Base-by-base conservation (phyloP, 2,797 vertebrate species). In the Ateles fusciceps region DNA sequence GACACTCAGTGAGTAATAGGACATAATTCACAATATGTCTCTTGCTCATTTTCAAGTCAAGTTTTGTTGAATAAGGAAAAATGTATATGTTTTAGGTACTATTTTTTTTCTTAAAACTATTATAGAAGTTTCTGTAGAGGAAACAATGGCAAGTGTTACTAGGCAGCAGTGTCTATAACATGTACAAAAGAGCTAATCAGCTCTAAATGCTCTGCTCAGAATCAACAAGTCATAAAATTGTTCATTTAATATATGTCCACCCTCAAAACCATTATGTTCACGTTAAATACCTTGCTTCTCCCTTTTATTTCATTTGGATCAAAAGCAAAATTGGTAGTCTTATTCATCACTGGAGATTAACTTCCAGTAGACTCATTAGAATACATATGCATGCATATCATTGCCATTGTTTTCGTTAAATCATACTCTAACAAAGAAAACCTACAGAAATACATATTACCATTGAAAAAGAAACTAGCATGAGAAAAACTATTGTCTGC, bases 281-380 rank as follows among this genome's bases (percentile, higher is more conserved):
- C 26, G 39, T 96, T 88, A 90, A 68, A 91, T 4, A 72, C 39
- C 76, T 93, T 85, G 72, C 10, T 71, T 87, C 78, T 76, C 10
- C 22, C 96, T 44, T 84, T 83, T 88, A 46, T 75, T 92, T 97
- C 48, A 76, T 57, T 95, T n/a, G 15, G 24, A 33, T 92, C 46
- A 59, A 93, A 92, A 96, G 80, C 24, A 97, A 96, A 97, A 90
- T 88, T 95, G 79, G n/a, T 48, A 46, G 68, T 36, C 8, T 85
- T 85, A 87, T 24, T 89, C 88, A 91, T 48, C 59, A 7, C 59
- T 84, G 15, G 26, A 96, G 78, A 95, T 59, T 64, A 92, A 86
- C 39, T 80, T 64, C 59, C 92, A 85, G 85, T 57, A 78, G 85
- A 91, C 33, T 79, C 15, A 0, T 95, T 76, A 76, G 28, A 81